Evolutionary conservation across 2,113 vertebrate species (phyloP).

Genomic region (Pao palembangensis): DNA sequence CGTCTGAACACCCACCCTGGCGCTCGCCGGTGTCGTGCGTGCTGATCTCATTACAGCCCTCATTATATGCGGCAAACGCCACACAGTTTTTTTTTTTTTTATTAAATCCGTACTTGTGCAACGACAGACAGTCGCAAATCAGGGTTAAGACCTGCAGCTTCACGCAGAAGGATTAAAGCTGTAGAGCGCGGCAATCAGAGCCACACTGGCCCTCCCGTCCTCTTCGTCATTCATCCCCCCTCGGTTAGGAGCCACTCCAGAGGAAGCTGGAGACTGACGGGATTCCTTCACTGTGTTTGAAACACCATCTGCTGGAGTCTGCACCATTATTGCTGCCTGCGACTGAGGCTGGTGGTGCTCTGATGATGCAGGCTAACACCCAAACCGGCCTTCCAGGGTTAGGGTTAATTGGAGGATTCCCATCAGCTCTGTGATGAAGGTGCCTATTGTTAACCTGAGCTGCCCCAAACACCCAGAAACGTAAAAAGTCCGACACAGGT

Average conservation of each 20-base stretch:
- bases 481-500: conserved; percentile 1
- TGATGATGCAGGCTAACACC: no score
- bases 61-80: conserved; percentile 29
- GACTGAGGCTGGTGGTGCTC: no score
- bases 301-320: no score
- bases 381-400: no score
- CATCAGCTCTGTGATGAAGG: no score
- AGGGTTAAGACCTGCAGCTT: conserved; percentile 41
- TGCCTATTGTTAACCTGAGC: no score
- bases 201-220: conserved; percentile 7
- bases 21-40: conserved; percentile 23
- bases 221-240: background rate
- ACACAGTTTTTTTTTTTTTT: conserved; percentile 15
- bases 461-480: background rate
- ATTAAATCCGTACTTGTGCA: conserved; percentile 35
- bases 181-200: conserved; percentile 17
- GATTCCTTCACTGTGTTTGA: background rate
- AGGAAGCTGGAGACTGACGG: background rate
- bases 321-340: no score
- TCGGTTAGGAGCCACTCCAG: conserved; percentile 1
- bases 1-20: no score
- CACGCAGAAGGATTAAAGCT: conserved; percentile 27
- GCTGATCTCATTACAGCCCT: conserved; percentile 46
- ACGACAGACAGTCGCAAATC: conserved; percentile 36
- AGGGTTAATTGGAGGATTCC: background rate